Percentiles rank a stretch among this genome's conserved stretches.
Conservation (phyloP, 2,797 vertebrate species). For the Cheirogaleus major region DNA sequence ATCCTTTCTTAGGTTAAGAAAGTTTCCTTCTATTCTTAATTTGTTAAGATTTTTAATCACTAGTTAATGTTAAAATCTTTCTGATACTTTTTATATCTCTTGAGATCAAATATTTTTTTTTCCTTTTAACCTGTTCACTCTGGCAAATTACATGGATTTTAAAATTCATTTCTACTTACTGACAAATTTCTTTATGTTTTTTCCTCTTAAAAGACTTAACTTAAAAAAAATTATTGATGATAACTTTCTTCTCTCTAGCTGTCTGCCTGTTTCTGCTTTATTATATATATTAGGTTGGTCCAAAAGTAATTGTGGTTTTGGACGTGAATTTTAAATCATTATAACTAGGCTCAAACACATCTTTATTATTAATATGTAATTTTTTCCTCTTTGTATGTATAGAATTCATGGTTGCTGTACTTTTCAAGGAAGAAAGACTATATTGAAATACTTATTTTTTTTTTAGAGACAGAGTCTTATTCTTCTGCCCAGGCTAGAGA, state of each 20-base stretch:
- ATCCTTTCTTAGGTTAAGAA: neutral
- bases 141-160: neutral
- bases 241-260: neutral
- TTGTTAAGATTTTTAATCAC: neutral
- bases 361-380: too few species aligned
- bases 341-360: too few species aligned
- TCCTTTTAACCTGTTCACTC: neutral
- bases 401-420: neutral
- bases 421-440: neutral
- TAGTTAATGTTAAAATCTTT: neutral
- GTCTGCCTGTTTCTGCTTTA: neutral
- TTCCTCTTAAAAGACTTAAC: neutral
- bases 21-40: neutral
- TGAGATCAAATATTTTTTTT: neutral
- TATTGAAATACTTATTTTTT: neutral
- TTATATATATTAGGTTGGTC: neutral
- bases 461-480: too few species aligned
- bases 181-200: neutral
- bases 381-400: neutral
- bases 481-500: too few species aligned
- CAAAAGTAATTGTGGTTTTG: too few species aligned
- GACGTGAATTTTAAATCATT: too few species aligned
- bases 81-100: neutral
- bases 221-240: neutral
- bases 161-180: neutral